Evolutionary conservation across 1,140 invertebrate species (phyloP), one percentile per base, ranked within the genome.

Genomic region (Pachypsylla venusta): DNA sequence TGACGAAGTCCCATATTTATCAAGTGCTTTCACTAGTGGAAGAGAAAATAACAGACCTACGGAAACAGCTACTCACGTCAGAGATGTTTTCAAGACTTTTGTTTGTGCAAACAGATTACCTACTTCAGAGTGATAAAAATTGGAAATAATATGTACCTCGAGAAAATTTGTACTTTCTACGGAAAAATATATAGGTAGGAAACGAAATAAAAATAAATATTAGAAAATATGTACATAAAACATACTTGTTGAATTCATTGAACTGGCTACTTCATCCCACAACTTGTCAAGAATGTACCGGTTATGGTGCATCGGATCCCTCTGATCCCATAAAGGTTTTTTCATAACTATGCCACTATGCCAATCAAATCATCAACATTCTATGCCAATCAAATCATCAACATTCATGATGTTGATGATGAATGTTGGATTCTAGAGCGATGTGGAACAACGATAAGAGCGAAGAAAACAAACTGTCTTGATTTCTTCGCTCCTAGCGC

Each of bases 171-270:
- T 10, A 7, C 30, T 35, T 10, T n/a, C 30, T 35, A 35, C 30
- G 7, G n/a, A 35, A 10, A 35, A 10, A 35, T 35, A 35, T 35
- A 35, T 35, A 35, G 30, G 30, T 35, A 35, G n/a, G 7, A 35
- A 35, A 35, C 30, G 30, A 10, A 35, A 10, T 35, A 35, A 35
- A 10, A 35, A 35, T 10, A 35, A 10, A 10, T 10, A 35, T 10
- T 10, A 35, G 30, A 35, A 7, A 61, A 61, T 30, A 57, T 25
- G 53, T 61, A n/a, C 54, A 60, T 35, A 35, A 7, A 10, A 35
- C 30, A 10, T 35, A 35, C 30, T n/a, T 35, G 30, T 35, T 35
- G 30, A 35, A 35, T 35, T 35, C 7, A 7, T 10, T 35, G 30
- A 7, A 35, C 7, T n/a, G 7, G 30, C 30, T 10, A 35, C 30